Percentiles rank a stretch among this genome's conserved stretches.
These are phyloP conservation scores for Zaprionus capensis DNA, from an alignment of 1,140 invertebrate genomes.

Conservation along the genomic window DNA sequence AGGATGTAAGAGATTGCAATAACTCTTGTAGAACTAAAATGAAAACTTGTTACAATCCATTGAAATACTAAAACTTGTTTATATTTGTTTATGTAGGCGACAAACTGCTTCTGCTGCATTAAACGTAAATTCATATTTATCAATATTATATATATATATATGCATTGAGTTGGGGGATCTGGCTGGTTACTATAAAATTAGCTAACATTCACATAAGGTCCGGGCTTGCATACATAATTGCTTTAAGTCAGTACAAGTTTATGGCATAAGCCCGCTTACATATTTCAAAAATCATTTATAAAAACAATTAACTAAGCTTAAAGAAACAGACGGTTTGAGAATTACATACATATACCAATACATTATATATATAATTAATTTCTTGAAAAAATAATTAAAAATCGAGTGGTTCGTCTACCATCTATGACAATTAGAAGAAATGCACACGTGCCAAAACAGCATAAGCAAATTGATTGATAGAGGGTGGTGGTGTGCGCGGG, in stretches of 20 bases:
- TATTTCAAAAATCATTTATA: conserved; percentile 71
- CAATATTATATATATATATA: conserved; percentile 16
- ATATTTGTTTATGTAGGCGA: conserved; percentile 36
- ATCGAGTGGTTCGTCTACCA: conserved; percentile 43
- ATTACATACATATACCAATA: conserved; percentile 71
- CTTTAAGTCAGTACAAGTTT: conserved; percentile 59
- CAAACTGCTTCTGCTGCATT: conserved; percentile 35
- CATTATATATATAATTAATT: conserved; percentile 54
- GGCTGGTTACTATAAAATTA: conserved; percentile 74
- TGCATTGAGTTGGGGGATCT: conserved; percentile 34
- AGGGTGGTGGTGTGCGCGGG: conserved; percentile 25
- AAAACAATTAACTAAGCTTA: conserved; percentile 80
- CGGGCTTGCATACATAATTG: conserved; percentile 51
- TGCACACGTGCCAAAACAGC: conserved; percentile 56
- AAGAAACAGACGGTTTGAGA: conserved; percentile 71
- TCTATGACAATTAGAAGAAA: conserved; percentile 44
- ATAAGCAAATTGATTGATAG: conserved; percentile 49
- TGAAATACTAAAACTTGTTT: conserved; percentile 51
- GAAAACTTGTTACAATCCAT: conserved; percentile 31
- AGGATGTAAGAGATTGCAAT: conserved; percentile 36
- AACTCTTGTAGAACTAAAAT: conserved; percentile 47
- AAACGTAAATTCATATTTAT: conserved; percentile 37
- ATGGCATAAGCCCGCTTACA: conserved; percentile 44
- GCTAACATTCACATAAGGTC: conserved; percentile 75
- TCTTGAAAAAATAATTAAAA: conserved; percentile 40